Evolutionary conservation across 2,113 vertebrate genomes (phyloP).

Genomic region (Corythaeola cristata): DNA sequence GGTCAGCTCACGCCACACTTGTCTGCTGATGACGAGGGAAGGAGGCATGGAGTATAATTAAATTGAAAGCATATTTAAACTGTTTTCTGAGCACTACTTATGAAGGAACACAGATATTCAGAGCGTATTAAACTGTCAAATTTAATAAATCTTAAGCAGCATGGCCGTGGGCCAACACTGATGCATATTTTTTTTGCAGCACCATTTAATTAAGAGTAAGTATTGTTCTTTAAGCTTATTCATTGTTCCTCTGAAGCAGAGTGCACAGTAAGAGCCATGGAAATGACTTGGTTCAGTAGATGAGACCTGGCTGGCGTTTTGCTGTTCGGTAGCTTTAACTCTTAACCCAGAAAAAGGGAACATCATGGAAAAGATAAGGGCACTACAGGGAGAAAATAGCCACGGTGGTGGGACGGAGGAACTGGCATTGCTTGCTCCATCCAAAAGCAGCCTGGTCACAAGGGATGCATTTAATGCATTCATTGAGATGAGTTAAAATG

Average conservation of each 20-base stretch:
- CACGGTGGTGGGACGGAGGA: accelerated
- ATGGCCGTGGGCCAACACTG: slow-evolving; percentile 23
- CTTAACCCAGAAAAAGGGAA: not conserved
- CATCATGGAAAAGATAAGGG: not conserved
- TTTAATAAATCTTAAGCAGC: slow-evolving; percentile 47
- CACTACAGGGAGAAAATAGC: not conserved
- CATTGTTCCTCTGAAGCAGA: slow-evolving; percentile 1
- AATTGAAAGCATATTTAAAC: slow-evolving; percentile 45
- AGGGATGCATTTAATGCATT: not conserved
- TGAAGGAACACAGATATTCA: slow-evolving; percentile 1
- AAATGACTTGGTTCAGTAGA: not conserved
- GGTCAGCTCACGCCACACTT: not conserved
- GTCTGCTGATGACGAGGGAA: not conserved
- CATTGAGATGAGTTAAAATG: not conserved
- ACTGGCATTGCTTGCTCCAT: not conserved
- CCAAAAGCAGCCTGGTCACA: not conserved
- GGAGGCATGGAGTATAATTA: slow-evolving; percentile 26
- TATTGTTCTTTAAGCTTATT: slow-evolving; percentile 42
- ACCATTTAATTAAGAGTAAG: slow-evolving; percentile 54
- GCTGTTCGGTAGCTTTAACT: not conserved
- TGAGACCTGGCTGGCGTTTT: not conserved
- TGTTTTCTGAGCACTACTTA: slow-evolving; percentile 42
- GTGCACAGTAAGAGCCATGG: not conserved
- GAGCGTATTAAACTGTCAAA: slow-evolving; percentile 53
- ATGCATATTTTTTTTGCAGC: slow-evolving; percentile 9